Base-by-base conservation (phyloP, 92 coral and sea anemone species). In the Anthopleura xanthogrammica region DNA sequence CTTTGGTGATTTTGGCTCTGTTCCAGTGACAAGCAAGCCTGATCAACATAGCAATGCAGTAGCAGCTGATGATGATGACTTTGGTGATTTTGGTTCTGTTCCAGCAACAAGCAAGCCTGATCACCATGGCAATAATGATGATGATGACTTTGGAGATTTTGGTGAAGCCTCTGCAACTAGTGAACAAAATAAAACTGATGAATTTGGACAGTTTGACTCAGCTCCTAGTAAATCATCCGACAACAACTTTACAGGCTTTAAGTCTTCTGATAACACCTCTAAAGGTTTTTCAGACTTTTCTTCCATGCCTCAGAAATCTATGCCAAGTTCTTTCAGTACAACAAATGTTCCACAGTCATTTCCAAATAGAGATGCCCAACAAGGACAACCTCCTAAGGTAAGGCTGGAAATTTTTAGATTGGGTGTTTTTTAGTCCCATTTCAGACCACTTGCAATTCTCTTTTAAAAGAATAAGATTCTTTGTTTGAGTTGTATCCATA, bases 131-230 rank as follows among this genome's bases (percentile, higher is more conserved):
- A n/a, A 79, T 77, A 73, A 65, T 83, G 57, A 55, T 22, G 82
- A 77, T 65, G 81, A 75, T 52, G 80, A 82, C 12, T 76, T 76
- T 76, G 79, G 81, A 13, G 60, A 72, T 82, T 72, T 82, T 72
- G 55, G 70, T 22, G 23, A 64, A 72, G 68, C 74, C 36, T 12
- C 85, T 56, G 16, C 62, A 7, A 1, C 73, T 14, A 62, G 39
- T 56, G 20, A 23, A 78, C 71, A 54, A 24, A 78, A n/a, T 42
- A 65, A 46, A 13, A 4, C 24, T 70, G 85, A 77, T 46, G 88
- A 64, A 7, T 85, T 78, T 79, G 85, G 89, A 14, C 86, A 86
- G 22, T 80, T 86, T 77, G 74, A 56, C 13, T n/a, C 81, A 40
- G 62, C 77, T 12, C 52, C 72, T 36, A 42, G 56, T 46, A 52